Evolutionary conservation across 2,113 vertebrate genomes (phyloP).

Genomic region (Glaucomys volans): DNA sequence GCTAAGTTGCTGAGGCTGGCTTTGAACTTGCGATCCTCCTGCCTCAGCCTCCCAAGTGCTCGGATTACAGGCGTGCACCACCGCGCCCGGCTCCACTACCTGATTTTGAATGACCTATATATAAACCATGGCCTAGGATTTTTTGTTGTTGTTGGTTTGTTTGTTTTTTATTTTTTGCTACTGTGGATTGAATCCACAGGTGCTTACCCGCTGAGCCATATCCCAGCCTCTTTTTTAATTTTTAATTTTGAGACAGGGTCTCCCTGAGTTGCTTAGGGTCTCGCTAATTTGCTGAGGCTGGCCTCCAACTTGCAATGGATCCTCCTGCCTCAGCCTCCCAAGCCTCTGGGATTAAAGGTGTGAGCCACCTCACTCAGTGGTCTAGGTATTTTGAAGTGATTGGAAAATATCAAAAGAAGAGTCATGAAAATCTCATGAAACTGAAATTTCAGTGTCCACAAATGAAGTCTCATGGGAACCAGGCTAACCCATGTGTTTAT

Average conservation of each 20-base stretch:
- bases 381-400: background rate
- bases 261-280: background rate
- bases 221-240: no score
- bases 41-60: no score
- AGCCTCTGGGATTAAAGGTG: background rate
- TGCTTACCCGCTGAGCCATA: fast-evolving
- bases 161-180: background rate
- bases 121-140: no score
- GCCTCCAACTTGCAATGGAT: background rate
- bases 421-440: no score
- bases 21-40: no score
- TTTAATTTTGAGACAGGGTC: background rate
- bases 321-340: background rate
- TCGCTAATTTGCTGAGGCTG: background rate
- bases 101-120: no score
- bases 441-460: no score
- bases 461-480: background rate
- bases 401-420: background rate
- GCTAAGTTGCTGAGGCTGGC: no score
- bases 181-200: background rate
- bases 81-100: no score
- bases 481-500: fast-evolving
- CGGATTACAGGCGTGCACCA: no score
- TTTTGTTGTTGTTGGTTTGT: no score
- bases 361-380: background rate